Evolutionary conservation across 1,140 invertebrate genomes (phyloP).

Genomic region (Drosophila pseudoobscura): DNA sequence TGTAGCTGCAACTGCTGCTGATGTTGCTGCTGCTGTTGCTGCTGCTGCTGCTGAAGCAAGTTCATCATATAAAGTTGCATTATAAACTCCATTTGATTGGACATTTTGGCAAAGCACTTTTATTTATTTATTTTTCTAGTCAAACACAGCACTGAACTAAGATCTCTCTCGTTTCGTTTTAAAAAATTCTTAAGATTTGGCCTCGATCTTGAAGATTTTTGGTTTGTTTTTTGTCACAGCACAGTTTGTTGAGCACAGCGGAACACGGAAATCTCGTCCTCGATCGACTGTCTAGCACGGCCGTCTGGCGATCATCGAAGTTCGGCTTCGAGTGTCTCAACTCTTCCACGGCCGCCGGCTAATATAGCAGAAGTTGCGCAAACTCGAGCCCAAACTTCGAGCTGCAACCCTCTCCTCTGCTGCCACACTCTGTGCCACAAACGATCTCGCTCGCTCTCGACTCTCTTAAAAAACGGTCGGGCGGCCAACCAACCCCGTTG

Average conservation of each 20-base stretch:
- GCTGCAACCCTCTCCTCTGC: slow-evolving; percentile 60
- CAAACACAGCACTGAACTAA: slow-evolving; percentile 46
- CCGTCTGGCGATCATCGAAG: slow-evolving; percentile 66
- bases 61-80: slow-evolving; percentile 83
- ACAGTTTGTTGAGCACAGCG: slow-evolving; percentile 25
- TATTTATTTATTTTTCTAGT: not conserved
- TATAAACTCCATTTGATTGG: slow-evolving; percentile 81
- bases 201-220: slow-evolving; percentile 26
- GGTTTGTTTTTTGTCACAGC: slow-evolving; percentile 36
- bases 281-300: slow-evolving; percentile 44
- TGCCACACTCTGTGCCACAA: not conserved
- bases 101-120: slow-evolving; percentile 64
- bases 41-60: slow-evolving; percentile 74
- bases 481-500: not conserved
- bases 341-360: slow-evolving; percentile 68
- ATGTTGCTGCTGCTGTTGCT: slow-evolving; percentile 48
- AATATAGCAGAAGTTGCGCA: slow-evolving; percentile 78
- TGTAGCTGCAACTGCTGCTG: slow-evolving; percentile 51
- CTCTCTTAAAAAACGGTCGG: slow-evolving; percentile 54
- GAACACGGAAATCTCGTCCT: slow-evolving; percentile 16
- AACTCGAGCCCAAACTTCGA: slow-evolving; percentile 1
- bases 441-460: slow-evolving; percentile 37
- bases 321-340: slow-evolving; percentile 80
- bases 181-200: slow-evolving; percentile 48
- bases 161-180: slow-evolving; percentile 16